A percentile compares a stretch with the other conserved stretches of the same genome.
These are phyloP conservation scores for Pristionchus japonicus DNA, from an alignment of 2,888 invertebrate genomes.

Conservation along the genomic window DNA sequence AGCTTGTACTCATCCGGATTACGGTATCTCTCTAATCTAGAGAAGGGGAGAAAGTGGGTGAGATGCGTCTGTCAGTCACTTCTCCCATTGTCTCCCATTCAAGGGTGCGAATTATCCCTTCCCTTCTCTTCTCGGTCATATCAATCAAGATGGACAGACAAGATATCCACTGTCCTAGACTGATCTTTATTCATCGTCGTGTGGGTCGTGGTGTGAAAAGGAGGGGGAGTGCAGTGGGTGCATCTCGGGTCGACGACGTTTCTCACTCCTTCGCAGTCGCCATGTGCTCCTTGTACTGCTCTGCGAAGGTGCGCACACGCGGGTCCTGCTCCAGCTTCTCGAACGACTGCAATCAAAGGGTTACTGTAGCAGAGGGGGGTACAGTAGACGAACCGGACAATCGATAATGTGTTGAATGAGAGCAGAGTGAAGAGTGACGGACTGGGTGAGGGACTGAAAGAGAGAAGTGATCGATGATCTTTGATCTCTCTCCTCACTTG, in stretches of 20 bases:
- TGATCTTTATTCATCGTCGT: slow-evolving; percentile 37
- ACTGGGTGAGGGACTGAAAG: slow-evolving; percentile 14
- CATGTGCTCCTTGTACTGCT: slow-evolving; percentile 10
- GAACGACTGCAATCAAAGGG: neutral
- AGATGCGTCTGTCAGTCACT: slow-evolving; percentile 33
- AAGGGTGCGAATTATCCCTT: slow-evolving; percentile 24
- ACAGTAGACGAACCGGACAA: slow-evolving; percentile 14
- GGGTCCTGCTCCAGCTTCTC: slow-evolving; percentile 32
- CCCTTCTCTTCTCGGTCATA: slow-evolving; percentile 8
- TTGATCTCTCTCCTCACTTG: neutral
- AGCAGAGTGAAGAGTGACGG: slow-evolving; percentile 27
- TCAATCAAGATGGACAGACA: slow-evolving; percentile 4
- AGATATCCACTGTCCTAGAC: slow-evolving; percentile 23
- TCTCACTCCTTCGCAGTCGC: slow-evolving; percentile 20
- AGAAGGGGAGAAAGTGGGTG: neutral
- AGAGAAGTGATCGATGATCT: neutral
- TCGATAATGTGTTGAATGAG: slow-evolving; percentile 42
- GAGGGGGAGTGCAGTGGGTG: too few species aligned
- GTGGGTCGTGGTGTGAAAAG: neutral
- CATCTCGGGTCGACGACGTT: neutral
- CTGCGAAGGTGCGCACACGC: neutral
- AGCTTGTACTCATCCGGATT: slow-evolving; percentile 5
- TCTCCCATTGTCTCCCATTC: slow-evolving; percentile 26
- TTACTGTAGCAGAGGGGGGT: neutral
- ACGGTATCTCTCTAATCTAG: slow-evolving; percentile 16